Percentiles rank a stretch among this genome's conserved stretches.
These are phyloP conservation scores for Teleiodes luculella DNA, from an alignment of 2,888 invertebrate species.

Conservation along the genomic window DNA sequence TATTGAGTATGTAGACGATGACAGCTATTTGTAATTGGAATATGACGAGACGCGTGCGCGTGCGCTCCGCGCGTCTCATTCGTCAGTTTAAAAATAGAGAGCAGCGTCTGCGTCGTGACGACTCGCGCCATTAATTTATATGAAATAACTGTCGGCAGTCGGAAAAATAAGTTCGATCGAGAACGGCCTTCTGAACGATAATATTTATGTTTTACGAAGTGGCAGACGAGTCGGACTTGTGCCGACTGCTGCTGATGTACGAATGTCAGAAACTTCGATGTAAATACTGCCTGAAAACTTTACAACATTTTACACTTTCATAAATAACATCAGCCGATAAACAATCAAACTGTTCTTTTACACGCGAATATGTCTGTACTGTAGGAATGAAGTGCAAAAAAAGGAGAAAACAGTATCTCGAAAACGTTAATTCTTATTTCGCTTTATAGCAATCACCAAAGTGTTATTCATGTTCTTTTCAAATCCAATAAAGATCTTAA, in stretches of 20 bases:
- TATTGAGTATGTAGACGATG: slow-evolving; percentile 62
- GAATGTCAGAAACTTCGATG: slow-evolving; percentile 50
- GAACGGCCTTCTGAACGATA: slow-evolving; percentile 72
- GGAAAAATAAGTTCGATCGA: slow-evolving; percentile 75
- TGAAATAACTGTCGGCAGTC: slow-evolving; percentile 79
- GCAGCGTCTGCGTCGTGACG: slow-evolving; percentile 76
- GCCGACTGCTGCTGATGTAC: slow-evolving; percentile 58
- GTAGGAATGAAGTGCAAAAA: background rate
- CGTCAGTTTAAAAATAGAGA: slow-evolving; percentile 78
- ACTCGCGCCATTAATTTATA: slow-evolving; percentile 79
- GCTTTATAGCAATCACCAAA: slow-evolving; percentile 57
- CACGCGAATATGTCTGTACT: background rate
- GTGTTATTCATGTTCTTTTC: slow-evolving; percentile 56
- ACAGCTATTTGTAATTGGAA: slow-evolving; percentile 78
- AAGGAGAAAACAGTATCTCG: background rate
- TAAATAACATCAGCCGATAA: background rate
- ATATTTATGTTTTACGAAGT: slow-evolving; percentile 77
- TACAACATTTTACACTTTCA: slow-evolving; percentile 31
- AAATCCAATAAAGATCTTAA: slow-evolving; percentile 65
- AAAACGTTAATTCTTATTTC: slow-evolving; percentile 30
- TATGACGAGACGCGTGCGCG: slow-evolving; percentile 75
- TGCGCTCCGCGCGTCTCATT: slow-evolving; percentile 75
- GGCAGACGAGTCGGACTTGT: slow-evolving; percentile 48
- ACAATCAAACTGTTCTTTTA: slow-evolving; percentile 25
- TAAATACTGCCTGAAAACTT: slow-evolving; percentile 13